Percentiles rank a stretch among this genome's conserved stretches.
phyloP scores from a whole-genome alignment of 2,113 vertebrate species.

The Tragelaphus strepsiceros region DNA sequence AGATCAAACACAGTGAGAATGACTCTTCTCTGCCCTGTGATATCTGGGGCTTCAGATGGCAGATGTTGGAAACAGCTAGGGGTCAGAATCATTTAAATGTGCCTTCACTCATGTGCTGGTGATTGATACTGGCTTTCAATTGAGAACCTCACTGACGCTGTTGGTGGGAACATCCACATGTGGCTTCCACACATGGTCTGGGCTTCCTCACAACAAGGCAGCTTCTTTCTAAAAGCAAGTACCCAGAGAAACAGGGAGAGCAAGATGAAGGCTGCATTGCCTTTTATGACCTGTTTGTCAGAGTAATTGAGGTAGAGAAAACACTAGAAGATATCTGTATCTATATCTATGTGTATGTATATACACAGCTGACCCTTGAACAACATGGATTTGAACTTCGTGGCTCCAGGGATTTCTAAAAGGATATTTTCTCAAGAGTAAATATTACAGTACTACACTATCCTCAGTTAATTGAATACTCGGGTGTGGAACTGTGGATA shows the following conservation, averaged over 20 bases:
- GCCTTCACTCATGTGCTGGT: background rate
- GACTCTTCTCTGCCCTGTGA: background rate
- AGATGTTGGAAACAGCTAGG: background rate
- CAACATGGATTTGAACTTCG: background rate
- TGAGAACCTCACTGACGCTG: background rate
- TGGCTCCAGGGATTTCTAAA: background rate
- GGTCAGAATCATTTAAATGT: background rate
- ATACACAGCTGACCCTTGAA: background rate
- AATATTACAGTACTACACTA: background rate
- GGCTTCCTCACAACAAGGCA: background rate
- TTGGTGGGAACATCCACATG: background rate
- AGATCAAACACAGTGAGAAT: background rate
- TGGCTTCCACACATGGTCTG: background rate
- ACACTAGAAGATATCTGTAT: background rate
- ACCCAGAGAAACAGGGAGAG: background rate
- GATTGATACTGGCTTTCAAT: background rate
- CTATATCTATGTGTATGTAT: fast-evolving
- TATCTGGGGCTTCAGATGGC: background rate
- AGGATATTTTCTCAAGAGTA: background rate
- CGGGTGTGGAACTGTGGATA: background rate
- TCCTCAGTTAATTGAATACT: background rate
- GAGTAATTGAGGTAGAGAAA: background rate
- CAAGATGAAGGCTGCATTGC: background rate
- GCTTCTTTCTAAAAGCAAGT: background rate
- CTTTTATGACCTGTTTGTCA: background rate